These are phyloP conservation scores for Sicus ferrugineus DNA, from an alignment of 2,888 invertebrate genomes.

Conservation along the genomic window DNA sequence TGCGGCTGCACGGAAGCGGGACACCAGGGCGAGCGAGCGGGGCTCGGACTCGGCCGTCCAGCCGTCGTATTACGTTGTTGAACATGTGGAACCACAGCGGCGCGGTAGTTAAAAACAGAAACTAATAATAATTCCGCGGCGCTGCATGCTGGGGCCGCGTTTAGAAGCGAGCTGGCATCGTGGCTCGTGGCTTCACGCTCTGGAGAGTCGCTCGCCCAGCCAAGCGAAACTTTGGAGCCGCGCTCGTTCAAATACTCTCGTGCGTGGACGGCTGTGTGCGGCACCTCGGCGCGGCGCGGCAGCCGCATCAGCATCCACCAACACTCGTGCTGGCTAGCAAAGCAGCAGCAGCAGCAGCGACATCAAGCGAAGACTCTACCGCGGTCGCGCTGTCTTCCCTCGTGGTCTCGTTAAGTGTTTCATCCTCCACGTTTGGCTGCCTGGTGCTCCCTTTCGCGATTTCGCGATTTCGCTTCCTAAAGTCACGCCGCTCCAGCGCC, in stretches of 20 bases:
- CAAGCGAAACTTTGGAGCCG: constrained; percentile 54
- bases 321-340: neutral
- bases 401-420: too few relatives aligned
- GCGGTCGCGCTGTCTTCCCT: too few relatives aligned
- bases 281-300: neutral
- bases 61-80: neutral
- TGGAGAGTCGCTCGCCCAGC: constrained; percentile 48
- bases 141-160: constrained; percentile 19
- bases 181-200: constrained; percentile 64
- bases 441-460: too few relatives aligned
- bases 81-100: neutral
- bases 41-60: neutral
- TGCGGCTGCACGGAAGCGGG: constrained; percentile 16
- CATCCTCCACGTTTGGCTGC: too few relatives aligned
- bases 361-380: too few relatives aligned
- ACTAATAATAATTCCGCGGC: constrained; percentile 26
- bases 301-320: neutral
- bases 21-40: neutral
- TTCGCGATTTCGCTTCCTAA: too few relatives aligned
- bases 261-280: neutral
- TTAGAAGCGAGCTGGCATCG: constrained; percentile 44
- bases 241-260: neutral
- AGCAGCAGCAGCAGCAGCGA: neutral
- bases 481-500: too few relatives aligned
- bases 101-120: neutral